A percentile compares a stretch with the other conserved stretches of the same genome.
These are phyloP conservation scores for Eospalax fontanierii DNA, from an alignment of 2,797 vertebrate species.

Conservation along the genomic window DNA sequence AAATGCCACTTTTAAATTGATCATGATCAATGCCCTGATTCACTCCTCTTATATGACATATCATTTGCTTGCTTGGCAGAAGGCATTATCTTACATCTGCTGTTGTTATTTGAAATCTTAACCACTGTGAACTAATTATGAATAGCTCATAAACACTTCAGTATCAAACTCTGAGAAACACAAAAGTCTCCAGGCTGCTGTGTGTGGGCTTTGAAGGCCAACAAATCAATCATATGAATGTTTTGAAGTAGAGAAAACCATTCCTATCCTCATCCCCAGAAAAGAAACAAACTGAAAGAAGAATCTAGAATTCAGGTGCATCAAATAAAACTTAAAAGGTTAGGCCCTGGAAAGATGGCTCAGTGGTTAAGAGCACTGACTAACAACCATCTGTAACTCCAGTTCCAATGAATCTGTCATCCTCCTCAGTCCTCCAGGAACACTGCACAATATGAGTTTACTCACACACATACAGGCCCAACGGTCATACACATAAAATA, in stretches of 20 bases:
- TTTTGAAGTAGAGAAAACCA: background rate
- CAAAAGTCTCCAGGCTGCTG: background rate
- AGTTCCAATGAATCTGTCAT: no score
- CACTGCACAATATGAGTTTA: no score
- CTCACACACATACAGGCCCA: no score
- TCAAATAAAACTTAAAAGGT: background rate
- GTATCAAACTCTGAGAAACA: conserved; percentile 23
- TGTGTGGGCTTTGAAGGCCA: background rate
- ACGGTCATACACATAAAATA: no score
- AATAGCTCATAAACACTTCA: background rate
- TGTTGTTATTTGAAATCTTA: conserved; percentile 50
- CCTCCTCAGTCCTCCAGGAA: no score
- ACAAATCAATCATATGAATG: conserved; percentile 3
- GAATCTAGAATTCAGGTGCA: background rate
- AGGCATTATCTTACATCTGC: conserved; percentile 27
- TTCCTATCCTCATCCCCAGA: background rate
- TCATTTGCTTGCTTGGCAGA: background rate
- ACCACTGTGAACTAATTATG: background rate
- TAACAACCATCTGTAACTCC: no score
- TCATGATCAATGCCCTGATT: background rate
- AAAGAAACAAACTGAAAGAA: background rate
- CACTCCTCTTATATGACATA: background rate
- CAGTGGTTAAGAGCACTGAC: no score
- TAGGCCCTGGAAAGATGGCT: background rate
- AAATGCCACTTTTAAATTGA: conserved; percentile 47